Conservation (phyloP, 2,113 vertebrate genomes). For the Heterocephalus glaber region DNA sequence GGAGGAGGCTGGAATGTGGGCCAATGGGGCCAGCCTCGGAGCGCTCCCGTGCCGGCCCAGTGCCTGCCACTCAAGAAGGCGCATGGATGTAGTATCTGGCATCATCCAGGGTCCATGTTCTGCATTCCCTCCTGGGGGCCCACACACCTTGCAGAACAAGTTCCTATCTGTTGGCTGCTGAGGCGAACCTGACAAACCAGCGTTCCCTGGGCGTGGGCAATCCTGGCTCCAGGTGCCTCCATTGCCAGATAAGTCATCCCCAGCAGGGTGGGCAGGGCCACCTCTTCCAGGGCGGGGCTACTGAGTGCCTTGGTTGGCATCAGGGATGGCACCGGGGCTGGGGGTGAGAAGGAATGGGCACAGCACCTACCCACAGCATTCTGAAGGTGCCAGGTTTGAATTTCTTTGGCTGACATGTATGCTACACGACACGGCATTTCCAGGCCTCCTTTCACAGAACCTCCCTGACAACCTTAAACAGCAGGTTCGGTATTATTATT, state of each 20-base stretch:
- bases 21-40: too few relatives aligned
- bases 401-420: not conserved
- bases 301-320: not conserved
- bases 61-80: not conserved
- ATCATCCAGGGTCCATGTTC: not conserved
- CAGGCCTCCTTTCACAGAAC: not conserved
- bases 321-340: not conserved
- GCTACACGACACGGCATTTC: not conserved
- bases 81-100: not conserved
- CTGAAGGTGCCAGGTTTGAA: not conserved
- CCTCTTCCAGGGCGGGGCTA: not conserved
- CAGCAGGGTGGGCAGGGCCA: not conserved
- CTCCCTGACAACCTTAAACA: not conserved
- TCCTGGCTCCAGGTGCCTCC: not conserved
- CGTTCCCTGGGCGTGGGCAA: not conserved
- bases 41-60: not conserved
- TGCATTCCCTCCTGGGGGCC: slow-evolving; percentile 2
- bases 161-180: not conserved
- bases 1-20: not conserved
- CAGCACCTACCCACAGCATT: not conserved
- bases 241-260: not conserved
- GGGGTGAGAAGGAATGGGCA: accelerated
- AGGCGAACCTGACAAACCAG: slow-evolving; percentile 73
- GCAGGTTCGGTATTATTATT: not conserved
- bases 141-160: slow-evolving; percentile 53